Base-by-base conservation (phyloP, 2,888 invertebrate species). In the Theretra japonica region DNA sequence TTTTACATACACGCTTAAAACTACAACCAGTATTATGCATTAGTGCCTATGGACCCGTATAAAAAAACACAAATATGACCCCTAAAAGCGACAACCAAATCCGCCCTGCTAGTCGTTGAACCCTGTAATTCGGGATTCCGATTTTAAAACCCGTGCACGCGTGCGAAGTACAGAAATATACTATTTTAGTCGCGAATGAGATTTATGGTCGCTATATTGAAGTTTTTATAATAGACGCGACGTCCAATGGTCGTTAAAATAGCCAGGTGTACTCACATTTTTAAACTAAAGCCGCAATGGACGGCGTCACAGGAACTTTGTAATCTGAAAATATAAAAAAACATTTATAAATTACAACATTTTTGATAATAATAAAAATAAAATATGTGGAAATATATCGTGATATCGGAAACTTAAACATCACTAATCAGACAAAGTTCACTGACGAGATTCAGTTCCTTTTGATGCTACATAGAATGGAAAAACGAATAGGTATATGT, bases 241-340 rank as follows among this genome's bases (percentile, higher is more conserved):
- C 23, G 6, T 23, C 17, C 15, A 48, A 65, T 65, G 23, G 23
- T 17, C 23, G 15, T 17, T 75, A 72, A 69, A 75, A 75, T 73
- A 76, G 25, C 48, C 21, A 48, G 21, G 28, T 58, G 75, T 75
- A 89, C 91, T 88, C 76, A 93, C 93, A 90, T 90, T 86, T 87
- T 88, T 86, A 86, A 83, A 85, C 86, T 86, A 85, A 86, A 88
- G 89, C 88, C 90, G 88, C 83, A 84, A 81, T 81, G 87, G 89
- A 90, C 90, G 91, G 88, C 91, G 86, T 83, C 79, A 84, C 88
- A 92, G 93, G 93, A 92, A 91, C 91, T 90, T 84, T 82, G 88
- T 82, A 85, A 91, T 89, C 93, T 93, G 92, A 72, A 50, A 59
- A 53, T 48, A 21, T n/a, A 69, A 62, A 25, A 50, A 68, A 48